A percentile compares a stretch with the other conserved stretches of the same genome.
phyloP scores from a whole-genome alignment of 2,888 invertebrate genomes.

The Globia sparganii region DNA sequence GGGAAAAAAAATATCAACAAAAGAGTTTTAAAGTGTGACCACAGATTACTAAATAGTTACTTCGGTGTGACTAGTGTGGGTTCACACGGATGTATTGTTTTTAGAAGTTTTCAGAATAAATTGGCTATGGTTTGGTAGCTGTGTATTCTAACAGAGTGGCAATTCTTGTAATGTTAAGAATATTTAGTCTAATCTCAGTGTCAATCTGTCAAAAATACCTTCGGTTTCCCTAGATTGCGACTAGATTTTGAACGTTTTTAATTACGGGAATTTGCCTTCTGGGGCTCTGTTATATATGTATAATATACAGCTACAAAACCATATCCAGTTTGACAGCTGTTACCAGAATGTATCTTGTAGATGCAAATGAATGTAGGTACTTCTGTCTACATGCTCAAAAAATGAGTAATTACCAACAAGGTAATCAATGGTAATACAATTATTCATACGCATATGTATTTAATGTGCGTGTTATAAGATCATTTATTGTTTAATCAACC shows the following conservation, averaged over 20 bases:
- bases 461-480: conserved; percentile 6
- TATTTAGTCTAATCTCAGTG: not conserved
- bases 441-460: conserved; percentile 10
- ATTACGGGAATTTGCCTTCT: too few relatives aligned
- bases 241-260: too few relatives aligned
- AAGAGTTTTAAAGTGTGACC: not conserved
- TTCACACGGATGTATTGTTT: not conserved
- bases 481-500: conserved; percentile 3
- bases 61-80: too few relatives aligned
- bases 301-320: not conserved
- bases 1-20: not conserved
- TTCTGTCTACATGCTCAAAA: not conserved
- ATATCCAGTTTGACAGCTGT: not conserved
- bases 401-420: conserved; percentile 18
- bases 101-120: conserved; percentile 1
- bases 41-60: too few relatives aligned
- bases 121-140: not conserved
- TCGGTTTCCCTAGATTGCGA: not conserved
- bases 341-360: not conserved
- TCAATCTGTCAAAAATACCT: not conserved
- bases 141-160: not conserved
- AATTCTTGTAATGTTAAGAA: not conserved
- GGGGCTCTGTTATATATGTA: too few relatives aligned
- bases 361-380: not conserved
- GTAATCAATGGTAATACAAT: conserved; percentile 1